Conservation (phyloP, 2,888 invertebrate species). For the Yponomeuta sedellus region DNA sequence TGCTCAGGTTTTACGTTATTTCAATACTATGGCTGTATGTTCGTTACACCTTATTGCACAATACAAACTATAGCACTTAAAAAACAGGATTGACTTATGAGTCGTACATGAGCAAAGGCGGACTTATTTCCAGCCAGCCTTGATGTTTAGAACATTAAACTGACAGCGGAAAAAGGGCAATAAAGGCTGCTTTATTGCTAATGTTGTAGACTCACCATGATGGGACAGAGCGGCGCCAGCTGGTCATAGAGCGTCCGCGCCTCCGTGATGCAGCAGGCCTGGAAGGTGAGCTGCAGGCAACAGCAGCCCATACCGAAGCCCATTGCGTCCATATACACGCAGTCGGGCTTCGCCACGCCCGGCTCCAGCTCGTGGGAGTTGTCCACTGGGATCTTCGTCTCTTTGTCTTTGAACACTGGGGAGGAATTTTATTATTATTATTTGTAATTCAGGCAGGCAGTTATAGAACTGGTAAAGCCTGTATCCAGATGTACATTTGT, state of each 20-base stretch:
- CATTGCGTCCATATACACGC: conserved; percentile 99
- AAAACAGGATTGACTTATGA: too few relatives aligned
- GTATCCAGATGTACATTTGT: too few relatives aligned
- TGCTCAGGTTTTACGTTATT: background rate
- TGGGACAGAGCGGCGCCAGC: conserved; percentile 96
- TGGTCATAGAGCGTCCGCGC: conserved; percentile 98
- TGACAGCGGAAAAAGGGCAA: too few relatives aligned
- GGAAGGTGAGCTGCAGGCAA: conserved; percentile 96
- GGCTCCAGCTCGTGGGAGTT: conserved; percentile 80
- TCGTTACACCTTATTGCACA: too few relatives aligned
- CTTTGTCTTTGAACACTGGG: conserved; percentile 91
- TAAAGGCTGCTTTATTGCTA: too few relatives aligned
- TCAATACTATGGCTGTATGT: too few relatives aligned
- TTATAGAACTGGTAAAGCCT: too few relatives aligned
- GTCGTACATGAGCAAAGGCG: too few relatives aligned
- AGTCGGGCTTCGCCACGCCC: conserved; percentile 85
- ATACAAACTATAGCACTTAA: too few relatives aligned
- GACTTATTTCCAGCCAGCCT: too few relatives aligned
- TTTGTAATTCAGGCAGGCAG: too few relatives aligned
- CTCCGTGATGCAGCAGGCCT: conserved; percentile 97
- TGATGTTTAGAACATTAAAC: too few relatives aligned
- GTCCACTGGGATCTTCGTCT: conserved; percentile 91
- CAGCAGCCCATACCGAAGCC: conserved; percentile 99
- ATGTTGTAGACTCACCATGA: conserved; percentile 80
- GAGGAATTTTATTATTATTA: conserved; percentile 23